Evolutionary conservation across 2,888 invertebrate genomes (phyloP).

Genomic region (Drosophila borealis): DNA sequence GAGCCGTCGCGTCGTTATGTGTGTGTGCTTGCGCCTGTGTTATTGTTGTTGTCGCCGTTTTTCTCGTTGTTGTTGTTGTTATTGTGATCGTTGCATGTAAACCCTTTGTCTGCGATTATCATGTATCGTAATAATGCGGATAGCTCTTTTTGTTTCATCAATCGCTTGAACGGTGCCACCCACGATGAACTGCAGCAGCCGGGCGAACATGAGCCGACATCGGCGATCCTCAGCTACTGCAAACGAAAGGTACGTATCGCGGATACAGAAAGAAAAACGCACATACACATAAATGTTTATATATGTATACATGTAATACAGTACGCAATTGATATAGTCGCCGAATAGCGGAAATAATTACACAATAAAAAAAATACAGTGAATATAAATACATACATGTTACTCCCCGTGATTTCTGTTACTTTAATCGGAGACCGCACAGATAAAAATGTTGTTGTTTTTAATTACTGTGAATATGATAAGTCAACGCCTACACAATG

Average conservation of each 20-base stretch:
- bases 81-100: conserved; percentile 30
- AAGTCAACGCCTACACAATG: neutral
- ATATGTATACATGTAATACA: neutral
- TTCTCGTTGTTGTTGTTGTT: conserved; percentile 11
- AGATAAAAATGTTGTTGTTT: neutral
- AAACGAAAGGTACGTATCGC: conserved; percentile 88
- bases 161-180: conserved; percentile 84
- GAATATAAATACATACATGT: neutral
- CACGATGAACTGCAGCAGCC: conserved; percentile 87
- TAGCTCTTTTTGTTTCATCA: conserved; percentile 79
- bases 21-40: conserved; percentile 33
- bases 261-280: neutral
- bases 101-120: conserved; percentile 43
- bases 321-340: conserved; percentile 1
- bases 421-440: neutral
- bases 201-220: conserved; percentile 91
- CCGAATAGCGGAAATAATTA: neutral
- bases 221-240: conserved; percentile 92
- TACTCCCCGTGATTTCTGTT: neutral
- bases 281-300: neutral
- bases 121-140: conserved; percentile 76
- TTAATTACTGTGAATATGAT: neutral
- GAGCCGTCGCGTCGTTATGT: conserved; percentile 51
- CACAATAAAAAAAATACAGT: neutral
- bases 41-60: conserved; percentile 13